Evolutionary conservation across 2,888 invertebrate genomes (phyloP).

Genomic region (Taphrorychus bicolor): DNA sequence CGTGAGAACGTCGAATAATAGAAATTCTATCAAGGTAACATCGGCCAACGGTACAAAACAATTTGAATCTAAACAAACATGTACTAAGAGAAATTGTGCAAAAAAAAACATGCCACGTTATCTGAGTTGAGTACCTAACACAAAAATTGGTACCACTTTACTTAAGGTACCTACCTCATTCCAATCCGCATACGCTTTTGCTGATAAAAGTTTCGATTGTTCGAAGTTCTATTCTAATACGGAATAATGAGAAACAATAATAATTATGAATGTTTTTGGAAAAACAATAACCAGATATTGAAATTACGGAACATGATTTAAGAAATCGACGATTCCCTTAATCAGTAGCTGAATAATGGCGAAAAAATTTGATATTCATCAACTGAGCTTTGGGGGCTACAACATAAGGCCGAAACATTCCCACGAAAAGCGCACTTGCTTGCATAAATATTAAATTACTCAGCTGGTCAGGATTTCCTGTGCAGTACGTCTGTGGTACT

Average conservation of each 20-base stretch:
- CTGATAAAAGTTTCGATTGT: background rate
- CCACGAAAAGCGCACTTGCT: conserved; percentile 11
- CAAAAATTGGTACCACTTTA: background rate
- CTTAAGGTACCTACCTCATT: too few species aligned
- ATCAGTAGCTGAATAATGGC: too few species aligned
- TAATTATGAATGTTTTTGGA: too few species aligned
- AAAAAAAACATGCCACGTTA: background rate
- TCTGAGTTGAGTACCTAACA: background rate
- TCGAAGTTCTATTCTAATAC: background rate
- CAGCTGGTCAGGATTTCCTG: background rate
- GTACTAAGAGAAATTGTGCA: background rate
- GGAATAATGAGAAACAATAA: too few species aligned
- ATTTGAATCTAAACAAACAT: background rate
- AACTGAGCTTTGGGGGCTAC: background rate
- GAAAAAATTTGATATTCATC: background rate
- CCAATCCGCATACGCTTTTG: too few species aligned
- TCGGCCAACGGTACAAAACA: background rate
- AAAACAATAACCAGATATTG: too few species aligned
- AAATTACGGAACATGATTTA: too few species aligned
- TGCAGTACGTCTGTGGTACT: background rate
- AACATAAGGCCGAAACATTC: conserved; percentile 13
- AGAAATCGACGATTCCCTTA: too few species aligned
- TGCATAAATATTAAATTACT: conserved; percentile 16
- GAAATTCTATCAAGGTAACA: background rate
- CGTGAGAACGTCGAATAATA: background rate